Base-by-base conservation (phyloP, 2,888 invertebrate species). In the Drosophila emarginata region DNA sequence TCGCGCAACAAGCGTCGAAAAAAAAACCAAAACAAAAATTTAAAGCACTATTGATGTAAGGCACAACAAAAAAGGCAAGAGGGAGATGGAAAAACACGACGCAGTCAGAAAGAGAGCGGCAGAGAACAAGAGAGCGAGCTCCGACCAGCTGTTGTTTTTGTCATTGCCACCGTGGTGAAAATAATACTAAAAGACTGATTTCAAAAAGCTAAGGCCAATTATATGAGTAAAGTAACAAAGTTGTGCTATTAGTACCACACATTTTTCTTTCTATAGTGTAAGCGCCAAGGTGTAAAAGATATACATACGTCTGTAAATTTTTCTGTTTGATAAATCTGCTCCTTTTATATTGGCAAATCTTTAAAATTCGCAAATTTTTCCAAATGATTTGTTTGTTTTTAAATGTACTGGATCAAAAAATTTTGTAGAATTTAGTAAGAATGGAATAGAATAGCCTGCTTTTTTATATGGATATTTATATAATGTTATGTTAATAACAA, bases 11-110 rank as follows among this genome's bases (percentile, higher is more conserved):
- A 63, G 52, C 53, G 40, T 50, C 28, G 11, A 56, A 26, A 45
- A 26, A 45, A 74, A 85, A 85, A 78, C 69, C 69, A 71, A 71
- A 83, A 67, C 83, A 75, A 79, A 72, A 67, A 64, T 50, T n/a
- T 59, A 57, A 40, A 26, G 36, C 59, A 53, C 57, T 65, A 57
- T 18, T 14, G 18, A 45, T 21, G 18, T 45, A 45, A 45, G 74
- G 80, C 67, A 70, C 75, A 80, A 68, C 61, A 64, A 56, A 28
- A 52, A 57, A n/a, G 52, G 52, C 14, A 40, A 28, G 52, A 32
- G 36, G n/a, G 51, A 59, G 50, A 14, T 32, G 28, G 53, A 61
- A 52, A 36, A 23, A 28, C 54, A 58, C 53, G 40, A 45, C 40
- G 40, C 40, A 45, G 40, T 45, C 18, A 15, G 32, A 54, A 11